Percentiles rank a stretch among this genome's conserved stretches.
Conservation (phyloP, 2,113 vertebrate species). For the Poicephalus gulielmi region DNA sequence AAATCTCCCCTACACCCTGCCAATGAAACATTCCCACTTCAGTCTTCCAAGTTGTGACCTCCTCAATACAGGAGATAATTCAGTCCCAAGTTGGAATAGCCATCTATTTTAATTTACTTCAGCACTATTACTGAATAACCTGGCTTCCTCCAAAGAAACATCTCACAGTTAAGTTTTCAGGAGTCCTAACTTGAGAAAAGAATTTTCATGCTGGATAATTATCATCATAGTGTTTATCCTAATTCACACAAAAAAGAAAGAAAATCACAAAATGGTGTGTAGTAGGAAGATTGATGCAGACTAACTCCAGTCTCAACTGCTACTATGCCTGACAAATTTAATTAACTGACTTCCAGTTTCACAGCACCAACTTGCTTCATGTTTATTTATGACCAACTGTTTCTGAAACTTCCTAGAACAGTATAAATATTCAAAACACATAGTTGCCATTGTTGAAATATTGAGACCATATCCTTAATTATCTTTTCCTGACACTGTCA, state of each 20-base stretch:
- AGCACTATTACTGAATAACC: not conserved
- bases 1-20: accelerated
- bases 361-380: constrained; percentile 33
- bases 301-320: not conserved
- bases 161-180: not conserved
- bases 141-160: not conserved
- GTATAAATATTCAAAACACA: constrained; percentile 34
- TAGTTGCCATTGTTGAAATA: constrained; percentile 39
- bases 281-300: not conserved
- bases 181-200: not conserved
- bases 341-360: constrained; percentile 54
- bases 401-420: constrained; percentile 26
- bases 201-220: not conserved
- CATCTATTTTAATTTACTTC: not conserved
- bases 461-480: constrained; percentile 44
- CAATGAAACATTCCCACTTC: not conserved
- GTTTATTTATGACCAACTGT: constrained; percentile 64
- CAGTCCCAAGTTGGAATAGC: not conserved
- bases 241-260: not conserved
- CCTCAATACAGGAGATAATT: accelerated
- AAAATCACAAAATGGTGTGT: not conserved
- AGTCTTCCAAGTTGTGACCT: not conserved
- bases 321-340: constrained; percentile 21
- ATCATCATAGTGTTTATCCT: not conserved
- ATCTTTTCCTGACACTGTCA: constrained; percentile 40